Conservation (phyloP, 92 coral and sea anemone genomes). For the Ricordea florida region DNA sequence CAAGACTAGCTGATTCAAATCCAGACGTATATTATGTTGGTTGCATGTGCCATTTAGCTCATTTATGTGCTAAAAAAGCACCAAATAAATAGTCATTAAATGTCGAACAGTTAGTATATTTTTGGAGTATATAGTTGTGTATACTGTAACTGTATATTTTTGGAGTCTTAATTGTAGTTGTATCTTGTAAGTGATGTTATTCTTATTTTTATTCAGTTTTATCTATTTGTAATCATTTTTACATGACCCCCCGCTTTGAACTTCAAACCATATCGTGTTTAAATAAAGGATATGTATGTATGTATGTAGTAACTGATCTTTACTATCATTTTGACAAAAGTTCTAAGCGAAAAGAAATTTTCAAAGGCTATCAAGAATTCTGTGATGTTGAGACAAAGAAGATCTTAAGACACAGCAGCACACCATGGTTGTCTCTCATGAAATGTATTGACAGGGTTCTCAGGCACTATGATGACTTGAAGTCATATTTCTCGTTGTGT, state of each 20-base stretch:
- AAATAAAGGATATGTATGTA: no score
- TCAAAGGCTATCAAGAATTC: slow-evolving; percentile 42
- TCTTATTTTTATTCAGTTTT: no score
- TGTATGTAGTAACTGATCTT: slow-evolving; percentile 42
- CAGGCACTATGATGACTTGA: slow-evolving; percentile 60
- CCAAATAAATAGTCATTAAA: slow-evolving; percentile 29
- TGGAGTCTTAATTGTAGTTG: no score
- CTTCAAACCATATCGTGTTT: no score
- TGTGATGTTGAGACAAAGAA: slow-evolving; percentile 56
- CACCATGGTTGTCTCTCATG: slow-evolving; percentile 63
- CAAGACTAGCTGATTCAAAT: slow-evolving; percentile 18
- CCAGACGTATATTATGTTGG: slow-evolving; percentile 40
- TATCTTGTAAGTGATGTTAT: no score
- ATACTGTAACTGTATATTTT: no score
- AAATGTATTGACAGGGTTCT: slow-evolving; percentile 59
- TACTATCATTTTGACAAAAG: slow-evolving; percentile 50
- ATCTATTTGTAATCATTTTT: no score
- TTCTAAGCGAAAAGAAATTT: slow-evolving; percentile 37
- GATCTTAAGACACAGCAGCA: slow-evolving; percentile 42
- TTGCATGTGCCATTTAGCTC: slow-evolving; percentile 48
- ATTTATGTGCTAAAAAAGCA: slow-evolving; percentile 52
- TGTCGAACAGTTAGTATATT: slow-evolving; percentile 43
- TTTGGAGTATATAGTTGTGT: no score
- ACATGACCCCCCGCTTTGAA: no score
- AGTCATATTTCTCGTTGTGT: slow-evolving; percentile 35